Evolutionary conservation across 2,797 vertebrate genomes (phyloP).

Genomic region (Morelia viridis): DNA sequence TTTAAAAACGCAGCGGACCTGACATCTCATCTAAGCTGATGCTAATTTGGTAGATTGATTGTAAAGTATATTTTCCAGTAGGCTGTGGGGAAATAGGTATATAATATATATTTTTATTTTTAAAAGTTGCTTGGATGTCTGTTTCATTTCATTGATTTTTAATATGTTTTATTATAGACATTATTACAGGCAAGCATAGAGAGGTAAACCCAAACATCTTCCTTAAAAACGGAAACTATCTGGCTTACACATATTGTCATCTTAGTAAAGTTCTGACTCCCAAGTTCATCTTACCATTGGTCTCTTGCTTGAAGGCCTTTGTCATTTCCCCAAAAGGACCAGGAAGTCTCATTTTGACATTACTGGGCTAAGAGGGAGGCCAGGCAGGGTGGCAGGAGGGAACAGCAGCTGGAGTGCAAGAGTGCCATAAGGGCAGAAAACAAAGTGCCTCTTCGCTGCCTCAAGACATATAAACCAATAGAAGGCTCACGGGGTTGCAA

Average conservation of each 20-base stretch:
- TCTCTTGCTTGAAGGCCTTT: background rate
- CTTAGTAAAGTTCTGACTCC: background rate
- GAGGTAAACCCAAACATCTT: background rate
- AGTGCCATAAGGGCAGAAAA: background rate
- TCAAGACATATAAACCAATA: background rate
- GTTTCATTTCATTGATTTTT: background rate
- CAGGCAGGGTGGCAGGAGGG: background rate
- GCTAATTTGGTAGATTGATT: background rate
- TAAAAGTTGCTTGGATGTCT: background rate
- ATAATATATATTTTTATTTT: background rate
- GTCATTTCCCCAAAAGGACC: background rate
- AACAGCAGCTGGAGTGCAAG: background rate
- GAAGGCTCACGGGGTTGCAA: background rate
- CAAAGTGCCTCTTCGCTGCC: background rate
- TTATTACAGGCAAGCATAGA: background rate
- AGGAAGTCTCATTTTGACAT: background rate
- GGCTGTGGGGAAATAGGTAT: background rate
- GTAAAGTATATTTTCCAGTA: background rate
- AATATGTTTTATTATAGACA: background rate
- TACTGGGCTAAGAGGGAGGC: background rate
- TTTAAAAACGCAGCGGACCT: too few species aligned
- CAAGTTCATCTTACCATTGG: background rate
- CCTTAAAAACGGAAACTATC: background rate
- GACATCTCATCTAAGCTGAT: background rate
- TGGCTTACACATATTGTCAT: background rate